Conservation (phyloP, 2,113 vertebrate genomes). For the Siniperca knerii region DNA sequence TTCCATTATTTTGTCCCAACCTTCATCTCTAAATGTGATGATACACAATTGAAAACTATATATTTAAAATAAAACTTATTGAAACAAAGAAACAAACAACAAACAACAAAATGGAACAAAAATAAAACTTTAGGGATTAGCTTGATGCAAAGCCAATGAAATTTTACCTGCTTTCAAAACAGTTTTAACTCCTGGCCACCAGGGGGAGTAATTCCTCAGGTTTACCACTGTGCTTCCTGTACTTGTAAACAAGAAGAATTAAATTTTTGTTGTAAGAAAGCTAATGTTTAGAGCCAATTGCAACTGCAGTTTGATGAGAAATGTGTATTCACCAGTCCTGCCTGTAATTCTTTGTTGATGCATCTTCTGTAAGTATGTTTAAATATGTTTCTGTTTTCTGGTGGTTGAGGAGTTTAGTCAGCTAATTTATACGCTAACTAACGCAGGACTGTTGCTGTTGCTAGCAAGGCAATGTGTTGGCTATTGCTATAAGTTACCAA, state of each 20-base stretch:
- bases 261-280: background rate
- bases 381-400: background rate
- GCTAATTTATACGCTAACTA: background rate
- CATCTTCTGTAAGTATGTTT: background rate
- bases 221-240: background rate
- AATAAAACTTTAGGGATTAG: background rate
- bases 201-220: background rate
- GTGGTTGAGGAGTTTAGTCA: background rate
- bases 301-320: background rate
- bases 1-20: background rate
- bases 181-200: background rate
- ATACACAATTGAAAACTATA: background rate
- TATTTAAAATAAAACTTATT: background rate
- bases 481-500: too few species aligned
- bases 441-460: too few species aligned
- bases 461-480: background rate
- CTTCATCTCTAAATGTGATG: background rate
- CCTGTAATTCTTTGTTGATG: background rate
- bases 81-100: background rate
- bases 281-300: background rate
- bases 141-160: background rate
- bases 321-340: background rate
- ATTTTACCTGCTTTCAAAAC: background rate
- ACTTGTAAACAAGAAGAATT: background rate
- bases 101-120: background rate